Percentiles rank a stretch among this genome's conserved stretches.
Conservation (phyloP, 2,797 vertebrate species). For the Carapus acus region DNA sequence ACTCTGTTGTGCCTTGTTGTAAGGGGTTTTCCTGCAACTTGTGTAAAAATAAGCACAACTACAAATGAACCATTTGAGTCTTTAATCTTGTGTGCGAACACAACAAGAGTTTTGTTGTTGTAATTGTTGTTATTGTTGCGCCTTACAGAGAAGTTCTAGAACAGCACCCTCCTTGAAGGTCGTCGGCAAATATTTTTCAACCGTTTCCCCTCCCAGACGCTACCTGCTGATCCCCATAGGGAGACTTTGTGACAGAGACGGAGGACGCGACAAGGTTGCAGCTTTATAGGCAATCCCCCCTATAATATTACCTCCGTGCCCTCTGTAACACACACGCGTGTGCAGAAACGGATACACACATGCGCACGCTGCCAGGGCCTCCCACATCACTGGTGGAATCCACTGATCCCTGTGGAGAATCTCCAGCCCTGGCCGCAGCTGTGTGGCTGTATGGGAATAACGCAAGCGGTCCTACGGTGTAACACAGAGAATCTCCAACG, state of each 20-base stretch:
- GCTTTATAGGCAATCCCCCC: constrained; percentile 53
- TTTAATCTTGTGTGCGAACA: too few relatives aligned
- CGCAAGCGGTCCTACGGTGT: constrained; percentile 40
- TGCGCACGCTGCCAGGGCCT: constrained; percentile 7
- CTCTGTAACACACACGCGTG: constrained; percentile 23
- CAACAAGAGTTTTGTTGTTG: neutral
- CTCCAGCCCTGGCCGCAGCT: constrained; percentile 39
- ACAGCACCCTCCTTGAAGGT: constrained; percentile 12
- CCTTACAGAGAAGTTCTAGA: neutral
- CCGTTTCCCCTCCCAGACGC: constrained; percentile 1
- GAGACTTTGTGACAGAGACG: constrained; percentile 40
- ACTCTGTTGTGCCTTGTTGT: neutral
- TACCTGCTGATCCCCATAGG: constrained; percentile 32
- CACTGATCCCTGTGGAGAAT: constrained; percentile 53
- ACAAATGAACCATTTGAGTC: too few relatives aligned
- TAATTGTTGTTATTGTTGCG: constrained; percentile 4
- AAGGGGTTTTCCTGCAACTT: too few relatives aligned
- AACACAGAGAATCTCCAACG: constrained; percentile 30
- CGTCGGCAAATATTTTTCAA: constrained; percentile 27
- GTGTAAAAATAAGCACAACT: too few relatives aligned
- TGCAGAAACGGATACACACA: constrained; percentile 12
- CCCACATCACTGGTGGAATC: constrained; percentile 35
- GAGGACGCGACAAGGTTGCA: constrained; percentile 56
- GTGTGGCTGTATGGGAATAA: constrained; percentile 46
- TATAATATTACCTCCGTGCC: constrained; percentile 44